Evolutionary conservation across 2,797 vertebrate genomes (phyloP), one percentile per base, ranked within the genome.

Genomic region (Dipus sagitta): DNA sequence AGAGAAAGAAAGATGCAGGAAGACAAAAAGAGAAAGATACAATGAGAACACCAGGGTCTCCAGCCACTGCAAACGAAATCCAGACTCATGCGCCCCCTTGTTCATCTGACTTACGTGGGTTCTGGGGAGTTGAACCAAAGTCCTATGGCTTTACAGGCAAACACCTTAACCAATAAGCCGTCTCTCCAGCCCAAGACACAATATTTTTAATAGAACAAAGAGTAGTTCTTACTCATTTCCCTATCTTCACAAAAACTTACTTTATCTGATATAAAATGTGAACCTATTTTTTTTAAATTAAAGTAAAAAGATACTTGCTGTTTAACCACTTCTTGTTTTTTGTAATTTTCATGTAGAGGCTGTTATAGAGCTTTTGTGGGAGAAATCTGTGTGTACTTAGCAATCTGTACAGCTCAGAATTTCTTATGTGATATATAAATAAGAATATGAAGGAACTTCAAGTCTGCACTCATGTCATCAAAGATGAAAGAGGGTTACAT

Each of bases 401-500:
- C 18, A 58, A 87, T 91, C 18, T 71, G 17, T 42, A 77, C 2
- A 76, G 12, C 32, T 96, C 28, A 14, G 12, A 77, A 81, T 71
- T 91, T 94, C 76, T 86, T 88, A 81, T 47, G 47, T 89, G 54
- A 32, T 74, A 67, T 70, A 82, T n/a, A 74, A 93, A 93, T 34
- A 68, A 88, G 74, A 62, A 75, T 23, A 38, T 65, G 34, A 80
- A 79, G 83, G 64, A 47, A 86, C 4, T 74, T 58, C 72, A 62
- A 86, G 71, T 82, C 23, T 8, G 78, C 2, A 62, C 24, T 1
- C 3, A n/a, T 28, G 42, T 54, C 38, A 75, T 34, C 8, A 64
- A 5, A 14, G 26, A 23, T 24, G 79, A 93, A 86, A 84, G 26
- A 60, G 23, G 32, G 9, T 86, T n/a, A n/a, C 2, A 24, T 38